phyloP scores from a whole-genome alignment of 2,888 invertebrate genomes.

The Lutraria lutraria region DNA sequence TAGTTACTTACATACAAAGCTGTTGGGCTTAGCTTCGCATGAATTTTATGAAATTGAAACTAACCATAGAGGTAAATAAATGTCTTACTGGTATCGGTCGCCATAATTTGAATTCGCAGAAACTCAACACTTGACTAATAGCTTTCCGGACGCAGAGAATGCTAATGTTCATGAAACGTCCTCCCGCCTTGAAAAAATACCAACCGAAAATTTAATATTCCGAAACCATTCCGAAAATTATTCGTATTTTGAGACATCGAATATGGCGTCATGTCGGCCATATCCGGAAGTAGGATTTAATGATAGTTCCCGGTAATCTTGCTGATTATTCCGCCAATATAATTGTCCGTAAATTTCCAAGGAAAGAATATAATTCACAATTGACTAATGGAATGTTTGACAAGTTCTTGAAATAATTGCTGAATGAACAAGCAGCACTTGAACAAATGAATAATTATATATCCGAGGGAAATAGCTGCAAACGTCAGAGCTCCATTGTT shows the following conservation, averaged over 20 bases:
- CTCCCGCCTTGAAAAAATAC: neutral
- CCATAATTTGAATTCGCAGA: neutral
- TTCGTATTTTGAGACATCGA: slow-evolving; percentile 57
- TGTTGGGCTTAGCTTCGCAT: too few species aligned
- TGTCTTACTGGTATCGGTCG: neutral
- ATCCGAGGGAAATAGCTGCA: slow-evolving; percentile 22
- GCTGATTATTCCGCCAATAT: slow-evolving; percentile 70
- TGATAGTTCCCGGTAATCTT: slow-evolving; percentile 64
- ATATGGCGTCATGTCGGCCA: slow-evolving; percentile 68
- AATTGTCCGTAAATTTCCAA: slow-evolving; percentile 71
- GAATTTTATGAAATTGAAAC: too few species aligned
- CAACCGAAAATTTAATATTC: slow-evolving; percentile 33
- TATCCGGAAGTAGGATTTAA: slow-evolving; percentile 68
- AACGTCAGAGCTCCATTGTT: slow-evolving; percentile 8
- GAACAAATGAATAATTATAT: slow-evolving; percentile 47
- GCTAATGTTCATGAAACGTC: neutral
- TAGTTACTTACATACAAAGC: too few species aligned
- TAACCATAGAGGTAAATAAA: too few species aligned
- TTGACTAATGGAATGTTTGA: slow-evolving; percentile 72
- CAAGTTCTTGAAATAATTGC: slow-evolving; percentile 67
- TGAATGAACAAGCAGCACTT: slow-evolving; percentile 46
- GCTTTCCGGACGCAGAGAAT: neutral
- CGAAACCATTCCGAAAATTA: slow-evolving; percentile 54
- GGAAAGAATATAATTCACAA: slow-evolving; percentile 67
- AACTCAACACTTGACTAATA: neutral